Evolutionary conservation across 2,797 vertebrate species (phyloP), one percentile per base, ranked within the genome.

Genomic region (Valencia hispanica): DNA sequence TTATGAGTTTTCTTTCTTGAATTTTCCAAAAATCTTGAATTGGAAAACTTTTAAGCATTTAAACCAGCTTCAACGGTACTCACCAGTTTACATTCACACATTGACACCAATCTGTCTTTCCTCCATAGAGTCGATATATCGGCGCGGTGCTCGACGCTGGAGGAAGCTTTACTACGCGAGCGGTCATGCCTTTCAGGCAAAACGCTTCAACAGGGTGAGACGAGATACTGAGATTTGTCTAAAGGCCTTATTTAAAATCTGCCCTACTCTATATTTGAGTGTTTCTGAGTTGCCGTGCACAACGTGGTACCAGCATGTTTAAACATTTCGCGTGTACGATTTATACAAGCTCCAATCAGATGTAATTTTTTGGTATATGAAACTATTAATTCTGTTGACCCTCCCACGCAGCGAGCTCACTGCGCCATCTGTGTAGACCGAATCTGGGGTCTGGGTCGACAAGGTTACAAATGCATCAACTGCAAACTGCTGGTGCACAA

Each of bases 401-500:
- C 20, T 65, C 22, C 25, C 45, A 75, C 75, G 65, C 91, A 99
- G 98, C 96, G 98, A 86, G 98, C 98, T 73, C 97, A 99, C 88
- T 99, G 98, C 91, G 97, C 98, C 90, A 98, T 99, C 94, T 99
- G 98, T 86, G 97, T 96, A 0, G 98, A 99, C 89, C 96, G 98
- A 43, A 99, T 99, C 88, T 99, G 98, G 98, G 98, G 98, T 76
- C 94, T 99, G 76, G 98, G 98, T 22, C 96, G 98, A 80, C 98
- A 99, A 88, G 98, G 98, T 14, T 99, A 99, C 89, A 99, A 99
- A 88, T 99, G 98, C 91, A 98, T 99, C 94, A 99, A 97, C 87
- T 99, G 98, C 93, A 99, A 99, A 88, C 97, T 99, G 78, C 95
- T 99, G 61, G 98, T 99, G 73, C 98, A 99, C 93, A 99, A 99